Conservation (phyloP, 1,140 invertebrate genomes). For the Ceratosolen solmsi region DNA sequence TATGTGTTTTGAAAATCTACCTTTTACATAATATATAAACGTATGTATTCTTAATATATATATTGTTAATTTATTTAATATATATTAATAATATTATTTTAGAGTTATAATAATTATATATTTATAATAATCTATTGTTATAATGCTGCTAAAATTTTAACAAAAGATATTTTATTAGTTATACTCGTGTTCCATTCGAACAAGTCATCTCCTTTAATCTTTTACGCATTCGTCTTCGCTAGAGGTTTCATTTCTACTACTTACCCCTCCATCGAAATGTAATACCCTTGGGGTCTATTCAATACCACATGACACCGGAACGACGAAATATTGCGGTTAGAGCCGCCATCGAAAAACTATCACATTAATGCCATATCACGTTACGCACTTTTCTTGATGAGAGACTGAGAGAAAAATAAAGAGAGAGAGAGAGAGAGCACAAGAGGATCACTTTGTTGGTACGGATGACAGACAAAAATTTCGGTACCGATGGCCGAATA, state of each 20-base stretch:
- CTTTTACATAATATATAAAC: too few species aligned
- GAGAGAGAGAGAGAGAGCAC: background rate
- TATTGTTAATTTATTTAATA: too few species aligned
- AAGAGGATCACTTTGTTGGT: background rate
- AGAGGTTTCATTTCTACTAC: conserved; percentile 6
- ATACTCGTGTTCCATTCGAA: too few species aligned
- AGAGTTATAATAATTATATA: too few species aligned
- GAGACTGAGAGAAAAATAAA: background rate
- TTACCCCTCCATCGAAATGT: conserved; percentile 55
- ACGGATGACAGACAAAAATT: background rate
- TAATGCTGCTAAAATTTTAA: too few species aligned
- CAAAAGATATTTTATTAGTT: too few species aligned
- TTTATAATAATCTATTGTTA: too few species aligned
- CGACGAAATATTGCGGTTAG: conserved; percentile 60
- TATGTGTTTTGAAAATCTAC: too few species aligned
- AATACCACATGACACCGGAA: conserved; percentile 61
- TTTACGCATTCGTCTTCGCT: conserved; percentile 30
- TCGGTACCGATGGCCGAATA: background rate
- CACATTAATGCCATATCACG: conserved; percentile 62
- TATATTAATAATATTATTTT: too few species aligned
- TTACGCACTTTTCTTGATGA: conserved; percentile 51
- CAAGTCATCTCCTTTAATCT: conserved; percentile 28
- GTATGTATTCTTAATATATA: too few species aligned
- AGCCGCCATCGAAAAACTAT: conserved; percentile 41
- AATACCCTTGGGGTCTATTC: conserved; percentile 59